These are phyloP conservation scores for Matsumyia berberina DNA, from an alignment of 2,888 invertebrate genomes.

Conservation along the genomic window DNA sequence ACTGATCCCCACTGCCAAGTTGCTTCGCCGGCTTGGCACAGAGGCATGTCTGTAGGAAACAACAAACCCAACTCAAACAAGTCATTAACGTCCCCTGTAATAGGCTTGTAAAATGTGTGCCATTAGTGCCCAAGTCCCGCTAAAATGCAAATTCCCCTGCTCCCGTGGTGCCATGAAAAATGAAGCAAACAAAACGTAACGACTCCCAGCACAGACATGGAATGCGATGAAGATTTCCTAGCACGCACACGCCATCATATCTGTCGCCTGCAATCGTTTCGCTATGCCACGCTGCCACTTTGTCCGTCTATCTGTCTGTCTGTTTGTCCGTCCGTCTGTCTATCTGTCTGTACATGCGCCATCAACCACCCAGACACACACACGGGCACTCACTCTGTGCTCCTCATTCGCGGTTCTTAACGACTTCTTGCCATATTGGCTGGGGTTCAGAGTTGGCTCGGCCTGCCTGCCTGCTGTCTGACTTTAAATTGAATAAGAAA, in stretches of 20 bases:
- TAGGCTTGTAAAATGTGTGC: constrained; percentile 16
- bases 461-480: constrained; percentile 26
- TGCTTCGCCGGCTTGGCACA: too few species aligned
- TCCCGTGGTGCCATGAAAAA: constrained; percentile 22
- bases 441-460: constrained; percentile 18
- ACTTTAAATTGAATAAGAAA: constrained; percentile 61
- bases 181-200: constrained; percentile 10
- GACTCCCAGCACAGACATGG: not conserved
- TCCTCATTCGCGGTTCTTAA: not conserved
- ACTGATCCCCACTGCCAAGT: too few species aligned
- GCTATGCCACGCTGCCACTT: constrained; percentile 50
- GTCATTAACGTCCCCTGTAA: not conserved
- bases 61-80: too few species aligned
- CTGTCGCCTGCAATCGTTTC: constrained; percentile 47
- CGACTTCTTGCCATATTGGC: constrained; percentile 9
- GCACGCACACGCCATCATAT: constrained; percentile 53
- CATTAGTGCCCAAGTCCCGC: not conserved
- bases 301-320: constrained; percentile 43
- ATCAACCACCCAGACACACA: constrained; percentile 39
- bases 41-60: too few species aligned
- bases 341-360: constrained; percentile 29
- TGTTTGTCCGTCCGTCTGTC: constrained; percentile 34
- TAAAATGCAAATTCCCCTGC: constrained; percentile 30
- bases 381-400: not conserved
- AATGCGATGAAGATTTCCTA: constrained; percentile 47